These are phyloP conservation scores for Pocillopora grandis DNA, from an alignment of 92 coral and sea anemone genomes.

Conservation along the genomic window DNA sequence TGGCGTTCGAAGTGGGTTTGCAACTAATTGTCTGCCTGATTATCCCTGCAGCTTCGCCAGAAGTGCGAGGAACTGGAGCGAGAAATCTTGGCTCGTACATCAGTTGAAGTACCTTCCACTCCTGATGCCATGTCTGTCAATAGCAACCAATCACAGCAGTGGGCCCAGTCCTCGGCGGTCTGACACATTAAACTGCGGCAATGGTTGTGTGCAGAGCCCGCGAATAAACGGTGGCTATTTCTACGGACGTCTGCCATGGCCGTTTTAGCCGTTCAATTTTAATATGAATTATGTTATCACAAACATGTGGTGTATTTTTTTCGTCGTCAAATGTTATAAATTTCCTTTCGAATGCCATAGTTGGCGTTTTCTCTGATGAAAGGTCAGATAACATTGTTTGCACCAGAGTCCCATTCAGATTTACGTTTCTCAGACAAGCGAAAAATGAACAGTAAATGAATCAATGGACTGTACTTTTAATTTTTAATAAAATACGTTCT, in stretches of 20 bases:
- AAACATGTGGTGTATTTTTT: too few relatives aligned
- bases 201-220: neutral
- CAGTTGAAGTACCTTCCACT: conserved; percentile 91
- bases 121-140: conserved; percentile 92
- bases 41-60: conserved; percentile 77
- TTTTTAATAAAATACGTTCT: neutral
- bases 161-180: conserved; percentile 89
- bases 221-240: neutral
- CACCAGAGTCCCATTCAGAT: too few relatives aligned
- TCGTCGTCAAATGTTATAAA: too few relatives aligned
- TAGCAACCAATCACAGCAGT: conserved; percentile 83
- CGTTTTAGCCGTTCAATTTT: too few relatives aligned
- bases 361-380: too few relatives aligned
- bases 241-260: neutral
- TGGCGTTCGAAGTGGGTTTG: too few relatives aligned
- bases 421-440: neutral
- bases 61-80: conserved; percentile 95
- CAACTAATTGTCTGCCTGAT: neutral
- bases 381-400: too few relatives aligned
- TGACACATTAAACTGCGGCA: conserved; percentile 17
- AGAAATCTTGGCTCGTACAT: conserved; percentile 88
- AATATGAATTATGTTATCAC: too few relatives aligned
- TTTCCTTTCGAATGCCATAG: too few relatives aligned
- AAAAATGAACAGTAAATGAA: neutral
- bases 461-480: neutral